These are phyloP conservation scores for Melanotus villosus DNA, from an alignment of 2,888 invertebrate species.

Conservation along the genomic window DNA sequence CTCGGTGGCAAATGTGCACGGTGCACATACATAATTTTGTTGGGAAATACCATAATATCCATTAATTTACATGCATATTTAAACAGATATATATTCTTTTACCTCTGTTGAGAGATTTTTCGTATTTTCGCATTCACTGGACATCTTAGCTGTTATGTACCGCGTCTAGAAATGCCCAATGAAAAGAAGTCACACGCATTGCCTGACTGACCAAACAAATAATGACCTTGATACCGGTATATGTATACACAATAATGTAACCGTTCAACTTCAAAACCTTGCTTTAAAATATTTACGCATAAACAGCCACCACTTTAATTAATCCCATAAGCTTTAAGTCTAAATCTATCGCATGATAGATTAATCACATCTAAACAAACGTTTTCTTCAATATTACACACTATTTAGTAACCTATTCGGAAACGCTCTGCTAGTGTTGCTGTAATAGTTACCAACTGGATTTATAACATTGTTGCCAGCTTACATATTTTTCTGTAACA, in stretches of 20 bases:
- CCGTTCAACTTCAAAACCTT: background rate
- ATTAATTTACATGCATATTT: background rate
- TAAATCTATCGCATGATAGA: too few species aligned
- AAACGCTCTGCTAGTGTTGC: too few species aligned
- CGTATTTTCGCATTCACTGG: slow-evolving; percentile 67
- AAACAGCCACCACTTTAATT: too few species aligned
- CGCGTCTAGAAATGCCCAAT: slow-evolving; percentile 67
- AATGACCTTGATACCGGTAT: slow-evolving; percentile 29
- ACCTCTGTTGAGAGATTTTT: slow-evolving; percentile 66
- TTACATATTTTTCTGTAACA: too few species aligned
- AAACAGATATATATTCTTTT: slow-evolving; percentile 33
- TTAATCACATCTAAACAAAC: too few species aligned
- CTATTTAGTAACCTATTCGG: too few species aligned
- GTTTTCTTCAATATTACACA: too few species aligned
- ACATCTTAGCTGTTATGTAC: slow-evolving; percentile 66
- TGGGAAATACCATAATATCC: too few species aligned
- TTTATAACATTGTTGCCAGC: too few species aligned
- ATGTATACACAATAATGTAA: background rate
- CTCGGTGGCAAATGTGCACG: slow-evolving; percentile 1
- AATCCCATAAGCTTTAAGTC: too few species aligned
- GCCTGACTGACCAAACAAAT: slow-evolving; percentile 57
- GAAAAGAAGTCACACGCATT: slow-evolving; percentile 65
- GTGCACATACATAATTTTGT: background rate
- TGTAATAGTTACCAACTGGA: too few species aligned
- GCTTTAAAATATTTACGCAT: too few species aligned